Evolutionary conservation across 1,140 invertebrate species (phyloP), one percentile per base, ranked within the genome.

Genomic region (Solenopsis fugax): DNA sequence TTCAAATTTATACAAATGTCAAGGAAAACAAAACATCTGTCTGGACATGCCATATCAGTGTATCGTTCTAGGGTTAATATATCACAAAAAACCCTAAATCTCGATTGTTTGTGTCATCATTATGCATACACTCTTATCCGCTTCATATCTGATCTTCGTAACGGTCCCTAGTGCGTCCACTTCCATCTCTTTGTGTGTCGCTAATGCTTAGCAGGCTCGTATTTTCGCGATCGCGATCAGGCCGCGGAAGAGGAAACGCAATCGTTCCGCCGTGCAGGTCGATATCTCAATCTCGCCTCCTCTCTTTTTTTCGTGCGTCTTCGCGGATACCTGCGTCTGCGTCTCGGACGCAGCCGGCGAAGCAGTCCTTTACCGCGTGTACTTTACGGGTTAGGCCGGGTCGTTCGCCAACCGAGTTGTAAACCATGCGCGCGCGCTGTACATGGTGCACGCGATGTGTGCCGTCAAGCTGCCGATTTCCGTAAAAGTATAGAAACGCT

Each of bases 401-500:
- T 76, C 56, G 71, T 76, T 76, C 29, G 81, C 60, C 72, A 52
- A 29, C 18, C 71, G 72, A 72, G 54, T 45, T 29, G 37, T 48
- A 37, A 84, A 45, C 24, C 24, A 62, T 29, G 29, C 9, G 37
- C n/a, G 37, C n/a, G 41, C 34, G 37, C 45, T 62, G 58, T 75
- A 73, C 54, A 85, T 52, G 72, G 69, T 24, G 45, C 48, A 64
- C 58, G 71, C 60, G 16, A 62, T 67, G 72, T 67, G 72, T 41
- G n/a, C 82, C 37, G 80, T 12, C 69, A 29, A 50, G 80, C 41
- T 56, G 50, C 52, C 64, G 76, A 86, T 86, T 81, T 86, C 85
- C 85, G 76, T 86, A 86, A 86, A 86, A 81, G 85, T 86, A 76
- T 67, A 69, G 75, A 69, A 81, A 86, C 62, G 84, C 60, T 85